Evolutionary conservation across 2,888 invertebrate genomes (phyloP).

Genomic region (Pheosia tremula): DNA sequence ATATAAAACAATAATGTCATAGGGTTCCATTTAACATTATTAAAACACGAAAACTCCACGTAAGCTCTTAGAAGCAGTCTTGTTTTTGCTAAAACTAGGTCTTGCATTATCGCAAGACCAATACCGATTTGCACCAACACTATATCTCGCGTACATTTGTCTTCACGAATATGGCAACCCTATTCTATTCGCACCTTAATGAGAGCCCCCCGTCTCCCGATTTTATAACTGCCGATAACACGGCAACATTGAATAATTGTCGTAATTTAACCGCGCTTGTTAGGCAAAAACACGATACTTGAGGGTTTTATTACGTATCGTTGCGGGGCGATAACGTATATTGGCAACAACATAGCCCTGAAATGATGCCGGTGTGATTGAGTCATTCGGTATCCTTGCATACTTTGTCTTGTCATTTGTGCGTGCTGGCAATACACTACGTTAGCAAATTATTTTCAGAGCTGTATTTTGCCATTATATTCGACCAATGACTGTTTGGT

Average conservation of each 20-base stretch:
- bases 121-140: too few relatives aligned
- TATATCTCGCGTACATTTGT: neutral
- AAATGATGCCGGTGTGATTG: neutral
- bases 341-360: constrained; percentile 50
- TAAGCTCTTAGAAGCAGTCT: too few relatives aligned
- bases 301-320: constrained; percentile 69
- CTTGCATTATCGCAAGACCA: too few relatives aligned
- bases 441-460: too few relatives aligned
- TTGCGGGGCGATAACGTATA: constrained; percentile 54
- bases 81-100: too few relatives aligned
- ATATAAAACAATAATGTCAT: too few relatives aligned
- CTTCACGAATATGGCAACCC: constrained; percentile 28
- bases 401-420: neutral
- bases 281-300: constrained; percentile 74
- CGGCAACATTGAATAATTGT: constrained; percentile 81
- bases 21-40: too few relatives aligned
- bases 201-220: constrained; percentile 65
- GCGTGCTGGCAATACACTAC: too few relatives aligned
- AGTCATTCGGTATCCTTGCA: neutral
- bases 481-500: too few relatives aligned
- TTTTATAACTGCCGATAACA: constrained; percentile 81
- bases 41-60: too few relatives aligned
- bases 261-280: constrained; percentile 78
- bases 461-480: too few relatives aligned
- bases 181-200: constrained; percentile 63